A percentile compares a stretch with the other conserved stretches of the same genome.
Evolutionary conservation across 2,888 invertebrate species (phyloP).

Genomic region (Cheilosia pagana): DNA sequence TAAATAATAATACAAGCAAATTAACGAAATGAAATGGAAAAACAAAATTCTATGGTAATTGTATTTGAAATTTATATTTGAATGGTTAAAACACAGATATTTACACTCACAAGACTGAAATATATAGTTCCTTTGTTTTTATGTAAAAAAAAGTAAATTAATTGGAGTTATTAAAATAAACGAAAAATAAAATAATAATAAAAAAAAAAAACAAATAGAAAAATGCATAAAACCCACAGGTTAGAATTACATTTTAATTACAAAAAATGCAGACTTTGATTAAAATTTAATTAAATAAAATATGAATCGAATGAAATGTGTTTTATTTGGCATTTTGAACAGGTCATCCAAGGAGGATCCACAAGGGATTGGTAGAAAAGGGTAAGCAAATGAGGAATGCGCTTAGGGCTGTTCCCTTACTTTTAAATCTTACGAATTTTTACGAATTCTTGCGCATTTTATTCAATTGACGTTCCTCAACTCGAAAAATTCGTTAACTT

Average conservation of each 20-base stretch:
- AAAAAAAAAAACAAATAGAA: conserved; percentile 76
- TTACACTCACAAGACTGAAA: conserved; percentile 84
- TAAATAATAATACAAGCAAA: conserved; percentile 44
- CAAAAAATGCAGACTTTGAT: conserved; percentile 70
- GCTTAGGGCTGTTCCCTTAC: no score
- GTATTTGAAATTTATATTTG: conserved; percentile 78
- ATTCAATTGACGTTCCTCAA: no score
- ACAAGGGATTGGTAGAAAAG: no score
- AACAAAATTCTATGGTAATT: conserved; percentile 77
- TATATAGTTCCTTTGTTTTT: conserved; percentile 84
- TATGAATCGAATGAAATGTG: conserved; percentile 54
- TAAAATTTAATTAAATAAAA: conserved; percentile 66
- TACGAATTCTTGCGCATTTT: no score
- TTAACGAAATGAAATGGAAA: conserved; percentile 51
- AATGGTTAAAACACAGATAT: conserved; percentile 77
- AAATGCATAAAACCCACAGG: conserved; percentile 76
- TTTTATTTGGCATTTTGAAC: conserved; percentile 23
- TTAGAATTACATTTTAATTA: conserved; percentile 67
- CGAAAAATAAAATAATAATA: conserved; percentile 62
- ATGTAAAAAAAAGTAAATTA: conserved; percentile 82
- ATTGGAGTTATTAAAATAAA: conserved; percentile 79
- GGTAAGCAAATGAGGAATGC: no score
- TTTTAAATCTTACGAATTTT: no score
- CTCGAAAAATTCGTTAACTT: no score
- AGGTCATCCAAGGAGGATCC: background rate